These are phyloP conservation scores for Colistium nudipinnis DNA, from an alignment of 2,113 vertebrate genomes.

Conservation along the genomic window DNA sequence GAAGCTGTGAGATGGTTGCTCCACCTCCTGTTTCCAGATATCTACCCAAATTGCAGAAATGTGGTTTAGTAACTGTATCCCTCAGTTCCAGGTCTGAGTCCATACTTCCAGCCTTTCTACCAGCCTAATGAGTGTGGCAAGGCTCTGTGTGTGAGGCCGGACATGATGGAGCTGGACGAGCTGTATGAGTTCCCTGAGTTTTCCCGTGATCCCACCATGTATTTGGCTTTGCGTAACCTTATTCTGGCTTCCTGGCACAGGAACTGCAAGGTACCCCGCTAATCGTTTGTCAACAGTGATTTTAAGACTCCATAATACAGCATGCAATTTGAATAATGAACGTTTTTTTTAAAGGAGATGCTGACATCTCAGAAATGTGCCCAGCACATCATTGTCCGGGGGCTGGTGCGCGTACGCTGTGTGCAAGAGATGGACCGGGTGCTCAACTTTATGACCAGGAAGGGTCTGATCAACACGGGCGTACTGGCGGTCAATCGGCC, in stretches of 20 bases:
- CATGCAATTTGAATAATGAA: background rate
- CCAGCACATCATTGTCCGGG: slow-evolving; percentile 90
- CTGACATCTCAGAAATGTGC: slow-evolving; percentile 90
- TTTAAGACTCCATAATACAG: background rate
- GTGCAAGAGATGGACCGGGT: slow-evolving; percentile 93
- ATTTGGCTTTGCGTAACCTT: slow-evolving; percentile 95
- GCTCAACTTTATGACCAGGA: slow-evolving; percentile 94
- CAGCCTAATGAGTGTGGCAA: slow-evolving; percentile 98
- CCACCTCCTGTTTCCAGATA: background rate
- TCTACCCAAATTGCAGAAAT: background rate
- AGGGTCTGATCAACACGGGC: slow-evolving; percentile 96
- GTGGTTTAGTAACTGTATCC: background rate
- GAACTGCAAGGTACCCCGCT: slow-evolving; percentile 86
- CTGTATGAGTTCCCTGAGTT: slow-evolving; percentile 99
- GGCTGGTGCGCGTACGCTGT: slow-evolving; percentile 93
- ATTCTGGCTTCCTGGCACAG: slow-evolving; percentile 93
- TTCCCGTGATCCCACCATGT: slow-evolving; percentile 97
- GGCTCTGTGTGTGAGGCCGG: slow-evolving; percentile 94
- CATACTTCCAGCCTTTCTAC: slow-evolving; percentile 98
- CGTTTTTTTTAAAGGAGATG: slow-evolving; percentile 84
- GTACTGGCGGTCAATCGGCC: slow-evolving; percentile 85
- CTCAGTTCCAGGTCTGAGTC: slow-evolving; percentile 89
- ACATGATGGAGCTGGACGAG: slow-evolving; percentile 98
- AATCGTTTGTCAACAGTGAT: background rate
- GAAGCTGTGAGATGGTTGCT: background rate